Evolutionary conservation across 2,797 vertebrate genomes (phyloP), one percentile per base, ranked within the genome.

Genomic region (Oophaga sylvatica): DNA sequence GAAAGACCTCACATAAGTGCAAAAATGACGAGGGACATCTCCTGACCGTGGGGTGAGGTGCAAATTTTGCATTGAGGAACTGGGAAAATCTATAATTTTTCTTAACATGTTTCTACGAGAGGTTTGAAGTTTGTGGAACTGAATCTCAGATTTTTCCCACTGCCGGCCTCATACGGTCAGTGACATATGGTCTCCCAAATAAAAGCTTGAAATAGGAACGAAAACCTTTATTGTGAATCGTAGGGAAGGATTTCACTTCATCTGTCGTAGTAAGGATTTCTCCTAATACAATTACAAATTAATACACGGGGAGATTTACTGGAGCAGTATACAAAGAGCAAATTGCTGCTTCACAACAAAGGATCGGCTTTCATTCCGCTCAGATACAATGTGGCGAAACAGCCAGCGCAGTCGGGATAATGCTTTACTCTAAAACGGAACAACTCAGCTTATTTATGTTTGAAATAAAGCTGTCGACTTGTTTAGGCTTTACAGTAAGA

Each of bases 241-340:
- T 17, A 17, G 35, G 15, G 31, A 73, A 17, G 63, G 41, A 48
- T 26, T 45, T 45, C 4, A 12, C 62, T 48, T 81, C 35, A 53
- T 48, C 60, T 48, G n/a, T 41, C 29, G 60, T 45, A 67, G 20
- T 67, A 35, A 59, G 65, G 85, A 73, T 87, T 87, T 73, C 22
- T 67, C 73, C 57, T 87, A 83, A 84, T 80, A 80, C 65, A 88
- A 84, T 84, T 84, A 88, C 53, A 71, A 60, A 84, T 71, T 80
- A 80, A 84, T 60, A 73, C 68, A 75, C 16, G 20, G 11, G 29
- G 35, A 80, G 67, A 88, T 84, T 84, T 73, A 88, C 35, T 63
- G 56, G 53, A 67, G 41, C 35, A 19, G 29, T 53, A 17, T 35
- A 84, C 53, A 76, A 29, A 73, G 31, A 84, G 81, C 29, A 77